Evolutionary conservation across 2,113 vertebrate species (phyloP), one percentile per base, ranked within the genome.

Genomic region (Barbus barbus): DNA sequence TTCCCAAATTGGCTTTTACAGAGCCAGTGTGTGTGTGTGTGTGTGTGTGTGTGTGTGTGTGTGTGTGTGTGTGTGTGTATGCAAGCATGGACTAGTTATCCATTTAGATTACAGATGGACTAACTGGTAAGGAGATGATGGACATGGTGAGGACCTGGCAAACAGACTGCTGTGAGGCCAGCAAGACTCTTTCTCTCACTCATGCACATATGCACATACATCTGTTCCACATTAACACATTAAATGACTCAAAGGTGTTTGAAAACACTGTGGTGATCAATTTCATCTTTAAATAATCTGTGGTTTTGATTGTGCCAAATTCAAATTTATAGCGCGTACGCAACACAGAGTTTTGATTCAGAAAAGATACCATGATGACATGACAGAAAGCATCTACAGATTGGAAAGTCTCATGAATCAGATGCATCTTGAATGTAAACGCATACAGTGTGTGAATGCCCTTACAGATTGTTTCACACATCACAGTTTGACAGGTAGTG

Each of bases 261-360:
- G 38, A 83, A 61, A 83, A 76, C 72, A 77, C 41, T 83, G 72
- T 6, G 72, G 72, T 48, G 41, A 77, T 76, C 72, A 51, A 73
- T 83, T 71, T 71, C 80, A 82, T 82, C 65, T 71, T 71, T 65
- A 82, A 81, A 71, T 56, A 56, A 82, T 82, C 80, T 56, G 24
- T 14, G 78, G 41, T 81, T 67, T 81, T 0, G 11, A 67, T 48
- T 81, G 78, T 9, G 46, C 63, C 79, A 82, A 56, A 82, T 53
- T 36, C 5, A 53, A 71, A 71, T 71, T 36, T 24, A 56, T 56
- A 78, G 75, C 31, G 6, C 51, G 26, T 76, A 67, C 3, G 41
- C 78, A 81, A n/a, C 26, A 33, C 3, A 44, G 78, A 9, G 61
- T 20, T 78, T 78, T 67, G 48, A 26, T 81, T 81, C 26, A 51